phyloP scores from a whole-genome alignment of 2,113 vertebrate species.

The Hemiprocne comata region DNA sequence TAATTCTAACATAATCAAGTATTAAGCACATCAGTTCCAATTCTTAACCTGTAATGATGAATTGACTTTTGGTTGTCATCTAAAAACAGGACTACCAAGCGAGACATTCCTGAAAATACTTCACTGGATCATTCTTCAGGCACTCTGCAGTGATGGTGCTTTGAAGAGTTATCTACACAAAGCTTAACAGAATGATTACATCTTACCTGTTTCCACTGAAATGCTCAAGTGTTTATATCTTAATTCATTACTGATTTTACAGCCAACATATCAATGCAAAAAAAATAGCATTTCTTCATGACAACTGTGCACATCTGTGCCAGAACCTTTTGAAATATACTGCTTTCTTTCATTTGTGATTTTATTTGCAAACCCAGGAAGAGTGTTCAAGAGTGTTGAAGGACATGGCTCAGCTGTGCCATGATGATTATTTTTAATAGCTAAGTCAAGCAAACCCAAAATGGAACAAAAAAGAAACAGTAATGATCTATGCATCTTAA shows the following conservation, averaged over 20 bases:
- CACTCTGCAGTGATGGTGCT: not conserved
- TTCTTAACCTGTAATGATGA: not conserved
- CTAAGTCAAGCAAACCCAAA: not conserved
- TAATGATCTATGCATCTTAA: not conserved
- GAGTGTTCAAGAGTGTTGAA: not conserved
- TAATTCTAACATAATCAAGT: not conserved
- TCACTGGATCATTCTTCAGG: not conserved
- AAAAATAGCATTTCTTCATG: not conserved
- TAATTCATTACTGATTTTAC: not conserved
- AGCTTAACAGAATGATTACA: not conserved
- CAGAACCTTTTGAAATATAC: not conserved
- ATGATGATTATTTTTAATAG: not conserved
- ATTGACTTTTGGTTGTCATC: not conserved
- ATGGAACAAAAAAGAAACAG: not conserved
- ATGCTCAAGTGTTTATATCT: not conserved
- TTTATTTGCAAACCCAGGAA: not conserved
- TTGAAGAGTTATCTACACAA: not conserved
- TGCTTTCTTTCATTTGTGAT: not conserved
- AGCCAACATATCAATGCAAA: not conserved
- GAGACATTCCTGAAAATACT: not conserved
- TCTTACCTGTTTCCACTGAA: not conserved
- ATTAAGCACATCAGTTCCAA: not conserved
- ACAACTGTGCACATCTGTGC: not conserved
- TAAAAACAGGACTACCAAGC: not conserved
- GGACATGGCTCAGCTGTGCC: not conserved